Evolutionary conservation across 2,797 vertebrate species (phyloP).

Genomic region (Myotis pilosus): DNA sequence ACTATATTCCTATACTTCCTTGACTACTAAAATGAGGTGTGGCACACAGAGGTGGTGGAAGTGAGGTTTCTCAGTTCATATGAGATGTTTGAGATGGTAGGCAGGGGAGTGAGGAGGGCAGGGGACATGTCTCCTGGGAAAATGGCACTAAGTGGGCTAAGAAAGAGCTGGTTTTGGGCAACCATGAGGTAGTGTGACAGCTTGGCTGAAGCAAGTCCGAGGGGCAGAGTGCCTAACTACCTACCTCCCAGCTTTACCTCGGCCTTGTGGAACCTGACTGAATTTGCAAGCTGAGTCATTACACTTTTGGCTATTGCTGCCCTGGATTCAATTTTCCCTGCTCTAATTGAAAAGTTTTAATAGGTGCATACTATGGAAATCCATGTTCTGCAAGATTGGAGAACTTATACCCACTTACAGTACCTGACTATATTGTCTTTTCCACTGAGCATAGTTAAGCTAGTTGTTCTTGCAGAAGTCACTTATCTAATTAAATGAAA

Average conservation of each 20-base stretch:
- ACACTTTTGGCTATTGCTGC: background rate
- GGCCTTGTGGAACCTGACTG: background rate
- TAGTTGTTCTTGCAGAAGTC: slow-evolving; percentile 69
- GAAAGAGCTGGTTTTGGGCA: background rate
- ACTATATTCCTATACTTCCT: background rate
- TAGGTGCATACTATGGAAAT: slow-evolving; percentile 21
- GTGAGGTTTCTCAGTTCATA: background rate
- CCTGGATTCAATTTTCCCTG: background rate
- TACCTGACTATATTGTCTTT: slow-evolving; percentile 45
- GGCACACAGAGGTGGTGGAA: too few relatives aligned
- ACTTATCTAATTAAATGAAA: slow-evolving; percentile 62
- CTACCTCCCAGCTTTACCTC: background rate
- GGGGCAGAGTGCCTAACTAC: background rate
- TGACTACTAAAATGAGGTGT: background rate
- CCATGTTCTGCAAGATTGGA: slow-evolving; percentile 23
- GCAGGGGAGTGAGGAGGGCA: rapidly evolving
- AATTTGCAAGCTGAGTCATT: background rate
- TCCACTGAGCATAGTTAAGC: slow-evolving; percentile 1
- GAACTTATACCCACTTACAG: background rate
- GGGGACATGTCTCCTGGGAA: background rate
- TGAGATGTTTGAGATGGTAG: background rate
- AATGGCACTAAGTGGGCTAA: background rate
- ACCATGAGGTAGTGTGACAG: background rate
- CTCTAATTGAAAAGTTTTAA: slow-evolving; percentile 52
- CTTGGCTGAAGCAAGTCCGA: background rate